Evolutionary conservation across 1,140 invertebrate genomes (phyloP), one percentile per base, ranked within the genome.

Genomic region (Atta colombica): DNA sequence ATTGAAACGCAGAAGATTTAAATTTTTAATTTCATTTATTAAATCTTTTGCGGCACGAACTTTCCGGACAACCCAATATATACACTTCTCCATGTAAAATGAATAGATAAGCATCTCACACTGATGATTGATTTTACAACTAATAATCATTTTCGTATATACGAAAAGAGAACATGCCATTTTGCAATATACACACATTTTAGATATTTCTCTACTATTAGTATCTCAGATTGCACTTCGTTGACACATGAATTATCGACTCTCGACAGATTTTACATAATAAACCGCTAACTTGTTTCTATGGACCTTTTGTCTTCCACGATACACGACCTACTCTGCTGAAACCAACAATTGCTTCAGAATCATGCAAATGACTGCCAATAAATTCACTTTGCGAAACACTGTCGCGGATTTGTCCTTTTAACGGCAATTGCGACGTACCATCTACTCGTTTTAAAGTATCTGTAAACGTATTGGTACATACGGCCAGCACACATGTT

Each of bases 321-420:
- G 39, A 51, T 53, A 28, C 5, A 68, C 31, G 49, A 68, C 65
- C 49, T 66, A 55, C 49, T 53, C 18, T n/a, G 77, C 14, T 49
- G 77, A 69, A 39, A 55, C 77, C 49, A 35, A 81, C 65, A 69
- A 55, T 81, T 69, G 65, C 63, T 77, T 88, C 25, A 77, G 80
- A 66, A 72, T 10, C 68, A 12, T 63, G 66, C 49, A 65, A 88
- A 88, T 82, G 61, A 77, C 88, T 60, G 74, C 53, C 86, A 87
- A 91, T 91, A 91, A 91, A 92, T 89, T 80, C 69, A 6, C 69
- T 45, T 92, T 90, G 16, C 85, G 60, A 91, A 90, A 91, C n/a
- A 21, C 65, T 12, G 25, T 25, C 49, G 51, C 16, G 63, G 78
- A 81, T 81, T 31, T 78, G 51, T 88, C 68, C 31, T 71, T 60